phyloP scores from a whole-genome alignment of 2,888 invertebrate genomes.

The Eumerus sabulonum region DNA sequence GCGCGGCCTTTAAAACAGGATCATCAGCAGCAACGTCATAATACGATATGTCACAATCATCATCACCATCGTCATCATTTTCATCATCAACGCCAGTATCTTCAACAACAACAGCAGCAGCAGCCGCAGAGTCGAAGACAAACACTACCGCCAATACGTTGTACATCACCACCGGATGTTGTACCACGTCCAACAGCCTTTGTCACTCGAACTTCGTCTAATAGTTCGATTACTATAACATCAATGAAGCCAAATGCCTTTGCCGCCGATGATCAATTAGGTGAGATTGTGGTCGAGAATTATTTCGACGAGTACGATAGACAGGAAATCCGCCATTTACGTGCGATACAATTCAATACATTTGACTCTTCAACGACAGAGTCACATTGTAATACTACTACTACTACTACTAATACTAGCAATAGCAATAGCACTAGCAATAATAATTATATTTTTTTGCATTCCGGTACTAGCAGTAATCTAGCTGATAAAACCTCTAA shows the following conservation, averaged over 20 bases:
- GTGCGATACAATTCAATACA: conserved; percentile 70
- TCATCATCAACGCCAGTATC: conserved; percentile 67
- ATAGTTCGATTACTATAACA: conserved; percentile 15
- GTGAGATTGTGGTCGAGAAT: conserved; percentile 77
- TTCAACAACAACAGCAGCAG: conserved; percentile 53
- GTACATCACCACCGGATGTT: conserved; percentile 77
- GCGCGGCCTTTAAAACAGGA: conserved; percentile 68
- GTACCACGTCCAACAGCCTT: conserved; percentile 76
- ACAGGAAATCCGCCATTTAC: conserved; percentile 76
- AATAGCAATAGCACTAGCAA: conserved; percentile 37
- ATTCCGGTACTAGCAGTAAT: conserved; percentile 58
- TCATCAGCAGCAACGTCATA: conserved; percentile 71
- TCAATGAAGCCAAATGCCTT: conserved; percentile 28
- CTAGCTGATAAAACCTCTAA: conserved; percentile 36
- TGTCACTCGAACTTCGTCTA: conserved; percentile 55
- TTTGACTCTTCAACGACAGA: conserved; percentile 63
- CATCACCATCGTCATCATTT: conserved; percentile 68
- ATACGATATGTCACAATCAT: conserved; percentile 50
- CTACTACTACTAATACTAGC: conserved; percentile 64
- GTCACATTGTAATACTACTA: conserved; percentile 71
- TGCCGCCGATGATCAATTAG: conserved; percentile 58
- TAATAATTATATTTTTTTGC: conserved; percentile 46
- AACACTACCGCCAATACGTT: conserved; percentile 70
- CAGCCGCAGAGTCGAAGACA: conserved; percentile 59
- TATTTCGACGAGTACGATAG: conserved; percentile 78